Conservation (phyloP, 2,113 vertebrate species). For the Bubo scandiacus region DNA sequence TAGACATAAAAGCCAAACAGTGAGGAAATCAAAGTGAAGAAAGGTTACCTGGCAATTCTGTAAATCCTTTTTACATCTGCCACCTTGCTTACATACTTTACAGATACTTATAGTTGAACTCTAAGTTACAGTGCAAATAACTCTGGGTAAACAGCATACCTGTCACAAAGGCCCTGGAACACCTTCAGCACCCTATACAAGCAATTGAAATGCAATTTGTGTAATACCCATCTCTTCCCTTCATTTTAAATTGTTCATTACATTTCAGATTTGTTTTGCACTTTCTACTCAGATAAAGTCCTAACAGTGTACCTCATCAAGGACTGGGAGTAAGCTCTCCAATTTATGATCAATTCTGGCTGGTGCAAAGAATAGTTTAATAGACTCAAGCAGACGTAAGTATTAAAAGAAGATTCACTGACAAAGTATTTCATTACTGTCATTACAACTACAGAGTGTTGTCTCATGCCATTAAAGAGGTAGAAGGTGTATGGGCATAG, state of each 20-base stretch:
- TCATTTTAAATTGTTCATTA: background rate
- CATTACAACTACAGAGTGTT: background rate
- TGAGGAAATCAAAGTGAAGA: background rate
- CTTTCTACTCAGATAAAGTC: background rate
- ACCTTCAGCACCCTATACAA: background rate
- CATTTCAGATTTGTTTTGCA: background rate
- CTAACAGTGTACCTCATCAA: background rate
- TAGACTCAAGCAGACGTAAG: background rate
- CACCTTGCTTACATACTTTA: background rate
- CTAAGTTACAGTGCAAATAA: background rate
- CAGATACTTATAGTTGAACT: background rate
- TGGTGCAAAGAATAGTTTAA: background rate
- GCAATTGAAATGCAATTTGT: background rate
- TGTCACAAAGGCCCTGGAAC: background rate
- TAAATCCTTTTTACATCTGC: background rate
- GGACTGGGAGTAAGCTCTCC: background rate
- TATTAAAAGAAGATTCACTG: background rate
- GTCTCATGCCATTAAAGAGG: background rate
- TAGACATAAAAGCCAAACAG: background rate
- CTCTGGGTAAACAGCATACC: background rate
- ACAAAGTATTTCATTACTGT: background rate
- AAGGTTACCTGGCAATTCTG: background rate
- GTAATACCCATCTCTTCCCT: background rate
- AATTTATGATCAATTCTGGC: background rate
- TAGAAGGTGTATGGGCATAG: background rate